These are phyloP conservation scores for Orientallactaga sibirica DNA, from an alignment of 2,797 vertebrate species.

Conservation along the genomic window DNA sequence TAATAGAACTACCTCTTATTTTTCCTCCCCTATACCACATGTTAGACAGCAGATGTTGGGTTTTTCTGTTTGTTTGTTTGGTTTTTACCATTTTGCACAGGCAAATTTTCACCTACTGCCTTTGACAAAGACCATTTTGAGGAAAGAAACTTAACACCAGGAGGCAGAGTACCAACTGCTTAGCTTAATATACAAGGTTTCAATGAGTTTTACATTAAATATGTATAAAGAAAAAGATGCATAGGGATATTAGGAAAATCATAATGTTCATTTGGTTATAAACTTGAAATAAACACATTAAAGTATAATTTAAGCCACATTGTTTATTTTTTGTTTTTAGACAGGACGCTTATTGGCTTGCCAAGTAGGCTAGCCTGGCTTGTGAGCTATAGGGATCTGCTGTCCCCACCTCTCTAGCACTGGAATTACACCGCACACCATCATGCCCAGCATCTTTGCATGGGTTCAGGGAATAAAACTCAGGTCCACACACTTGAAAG, in stretches of 20 bases:
- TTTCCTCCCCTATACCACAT: background rate
- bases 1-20: background rate
- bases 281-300: background rate
- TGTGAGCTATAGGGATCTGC: too few relatives aligned
- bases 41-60: background rate
- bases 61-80: too few relatives aligned
- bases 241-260: background rate
- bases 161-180: background rate
- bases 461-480: too few relatives aligned
- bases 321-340: too few relatives aligned
- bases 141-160: constrained; percentile 30
- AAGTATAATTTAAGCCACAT: background rate
- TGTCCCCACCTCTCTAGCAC: too few relatives aligned
- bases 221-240: background rate
- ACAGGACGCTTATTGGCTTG: too few relatives aligned
- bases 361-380: too few relatives aligned
- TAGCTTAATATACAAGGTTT: background rate
- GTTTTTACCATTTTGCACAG: background rate
- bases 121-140: constrained; percentile 19
- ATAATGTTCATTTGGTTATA: background rate
- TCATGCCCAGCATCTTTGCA: too few relatives aligned
- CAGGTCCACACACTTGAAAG: too few relatives aligned
- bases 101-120: background rate
- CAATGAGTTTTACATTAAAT: background rate
- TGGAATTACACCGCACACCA: too few relatives aligned